Conservation (phyloP, 2,113 vertebrate genomes). For the Oreochromis aureus region DNA sequence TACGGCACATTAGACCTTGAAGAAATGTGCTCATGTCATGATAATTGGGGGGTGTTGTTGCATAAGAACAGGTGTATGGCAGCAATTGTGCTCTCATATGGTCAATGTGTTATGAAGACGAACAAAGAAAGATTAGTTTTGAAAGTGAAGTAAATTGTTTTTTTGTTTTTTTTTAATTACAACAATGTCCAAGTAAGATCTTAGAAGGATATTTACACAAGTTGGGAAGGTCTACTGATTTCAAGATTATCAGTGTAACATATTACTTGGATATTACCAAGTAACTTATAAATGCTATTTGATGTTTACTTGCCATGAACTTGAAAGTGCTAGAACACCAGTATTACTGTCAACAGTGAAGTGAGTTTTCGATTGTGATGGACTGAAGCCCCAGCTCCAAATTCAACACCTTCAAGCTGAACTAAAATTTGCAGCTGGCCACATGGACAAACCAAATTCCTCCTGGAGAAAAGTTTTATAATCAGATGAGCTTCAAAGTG, state of each 20-base stretch:
- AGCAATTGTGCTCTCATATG: not conserved
- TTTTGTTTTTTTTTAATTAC: too few relatives aligned
- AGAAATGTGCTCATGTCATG: not conserved
- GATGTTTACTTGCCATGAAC: not conserved
- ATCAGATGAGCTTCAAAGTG: not conserved
- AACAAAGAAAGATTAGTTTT: not conserved
- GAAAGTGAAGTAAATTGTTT: not conserved
- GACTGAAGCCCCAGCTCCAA: not conserved
- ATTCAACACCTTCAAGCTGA: not conserved
- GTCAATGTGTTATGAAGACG: fast-evolving
- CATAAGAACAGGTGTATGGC: not conserved
- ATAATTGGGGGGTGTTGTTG: not conserved
- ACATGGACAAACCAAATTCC: not conserved
- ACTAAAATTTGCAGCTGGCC: not conserved
- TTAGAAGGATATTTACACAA: not conserved
- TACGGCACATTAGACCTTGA: not conserved
- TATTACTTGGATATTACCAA: not conserved
- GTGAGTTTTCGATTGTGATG: not conserved
- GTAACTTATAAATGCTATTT: not conserved
- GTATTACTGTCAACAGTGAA: not conserved
- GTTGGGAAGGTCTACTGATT: not conserved
- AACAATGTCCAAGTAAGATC: not conserved
- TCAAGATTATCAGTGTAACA: not conserved
- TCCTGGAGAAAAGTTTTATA: not conserved
- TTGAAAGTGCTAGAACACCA: not conserved